A percentile compares a stretch with the other conserved stretches of the same genome.
Conservation (phyloP, 2,888 invertebrate species). For the Brachynemurus nebulosus region DNA sequence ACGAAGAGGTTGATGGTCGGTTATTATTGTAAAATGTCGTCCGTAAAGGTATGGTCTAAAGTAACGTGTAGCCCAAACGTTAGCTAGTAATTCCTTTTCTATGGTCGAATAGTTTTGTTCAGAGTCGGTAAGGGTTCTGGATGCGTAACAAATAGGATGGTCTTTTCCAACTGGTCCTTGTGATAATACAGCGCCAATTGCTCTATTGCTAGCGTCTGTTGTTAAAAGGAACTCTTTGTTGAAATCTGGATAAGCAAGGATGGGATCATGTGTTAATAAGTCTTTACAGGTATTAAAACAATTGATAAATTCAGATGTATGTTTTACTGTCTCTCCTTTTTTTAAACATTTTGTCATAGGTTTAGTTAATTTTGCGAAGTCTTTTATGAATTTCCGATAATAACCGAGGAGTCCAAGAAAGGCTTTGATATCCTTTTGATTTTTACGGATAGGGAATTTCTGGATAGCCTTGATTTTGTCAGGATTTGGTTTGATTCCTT, state of each 20-base stretch:
- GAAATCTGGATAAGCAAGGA: too few relatives aligned
- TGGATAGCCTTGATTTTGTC: conserved; percentile 16
- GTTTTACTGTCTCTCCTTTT: too few relatives aligned
- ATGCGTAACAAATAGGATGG: conserved; percentile 26
- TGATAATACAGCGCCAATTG: too few relatives aligned
- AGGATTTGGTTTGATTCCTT: conserved; percentile 20
- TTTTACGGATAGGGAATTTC: conserved; percentile 16
- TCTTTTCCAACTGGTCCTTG: conserved; percentile 20
- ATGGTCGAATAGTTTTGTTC: conserved; percentile 26
- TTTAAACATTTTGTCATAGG: conserved; percentile 15
- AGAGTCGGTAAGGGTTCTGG: conserved; percentile 23
- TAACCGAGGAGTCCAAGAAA: conserved; percentile 17
- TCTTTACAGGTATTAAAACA: too few relatives aligned
- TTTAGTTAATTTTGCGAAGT: conserved; percentile 15
- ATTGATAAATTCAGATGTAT: too few relatives aligned
- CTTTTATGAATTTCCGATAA: conserved; percentile 19
- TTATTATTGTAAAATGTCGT: conserved; percentile 24
- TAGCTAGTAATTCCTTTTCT: conserved; percentile 27
- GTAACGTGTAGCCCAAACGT: conserved; percentile 25
- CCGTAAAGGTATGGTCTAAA: conserved; percentile 28
- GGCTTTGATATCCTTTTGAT: conserved; percentile 15
- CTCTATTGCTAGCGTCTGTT: too few relatives aligned
- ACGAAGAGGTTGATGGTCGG: conserved; percentile 25
- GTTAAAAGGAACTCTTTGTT: too few relatives aligned
- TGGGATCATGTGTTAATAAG: too few relatives aligned